A percentile compares a stretch with the other conserved stretches of the same genome.
Evolutionary conservation across 2,797 vertebrate species (phyloP).

Genomic region (Tenualosa ilisha): DNA sequence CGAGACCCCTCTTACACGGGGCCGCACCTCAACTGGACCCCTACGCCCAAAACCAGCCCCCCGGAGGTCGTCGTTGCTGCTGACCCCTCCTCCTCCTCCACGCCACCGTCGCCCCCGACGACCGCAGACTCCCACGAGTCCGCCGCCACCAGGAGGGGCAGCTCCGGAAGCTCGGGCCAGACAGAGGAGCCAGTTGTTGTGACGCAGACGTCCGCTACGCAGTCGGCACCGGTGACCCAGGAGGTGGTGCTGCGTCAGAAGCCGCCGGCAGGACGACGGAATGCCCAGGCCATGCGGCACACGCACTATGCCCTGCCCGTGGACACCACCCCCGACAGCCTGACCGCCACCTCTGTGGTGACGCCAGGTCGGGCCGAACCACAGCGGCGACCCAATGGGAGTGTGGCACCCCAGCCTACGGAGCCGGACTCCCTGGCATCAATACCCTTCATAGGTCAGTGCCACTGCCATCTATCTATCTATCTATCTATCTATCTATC

Average conservation of each 20-base stretch:
- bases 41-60: constrained; percentile 53
- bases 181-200: constrained; percentile 58
- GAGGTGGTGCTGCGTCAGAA: constrained; percentile 88
- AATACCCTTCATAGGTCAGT: constrained; percentile 96
- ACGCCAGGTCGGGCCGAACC: constrained; percentile 40
- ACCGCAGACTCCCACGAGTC: constrained; percentile 58
- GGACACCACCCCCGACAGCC: constrained; percentile 62
- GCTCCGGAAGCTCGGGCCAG: constrained; percentile 44
- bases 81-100: constrained; percentile 56
- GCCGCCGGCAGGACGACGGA: constrained; percentile 73
- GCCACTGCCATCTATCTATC: background rate
- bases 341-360: constrained; percentile 34
- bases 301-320: constrained; percentile 72
- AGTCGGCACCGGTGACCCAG: constrained; percentile 47
- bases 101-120: constrained; percentile 26
- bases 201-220: too few relatives aligned
- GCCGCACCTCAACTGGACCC: constrained; percentile 61
- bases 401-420: constrained; percentile 74
- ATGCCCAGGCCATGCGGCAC: constrained; percentile 66
- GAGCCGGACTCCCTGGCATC: constrained; percentile 88
- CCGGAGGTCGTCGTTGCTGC: constrained; percentile 39
- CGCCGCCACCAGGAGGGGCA: constrained; percentile 52
- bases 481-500: background rate
- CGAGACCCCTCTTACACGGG: constrained; percentile 77
- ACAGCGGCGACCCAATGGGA: constrained; percentile 64